A percentile compares a stretch with the other conserved stretches of the same genome.
Conservation (phyloP, 2,797 vertebrate genomes). For the Sebastes ruberrimus region DNA sequence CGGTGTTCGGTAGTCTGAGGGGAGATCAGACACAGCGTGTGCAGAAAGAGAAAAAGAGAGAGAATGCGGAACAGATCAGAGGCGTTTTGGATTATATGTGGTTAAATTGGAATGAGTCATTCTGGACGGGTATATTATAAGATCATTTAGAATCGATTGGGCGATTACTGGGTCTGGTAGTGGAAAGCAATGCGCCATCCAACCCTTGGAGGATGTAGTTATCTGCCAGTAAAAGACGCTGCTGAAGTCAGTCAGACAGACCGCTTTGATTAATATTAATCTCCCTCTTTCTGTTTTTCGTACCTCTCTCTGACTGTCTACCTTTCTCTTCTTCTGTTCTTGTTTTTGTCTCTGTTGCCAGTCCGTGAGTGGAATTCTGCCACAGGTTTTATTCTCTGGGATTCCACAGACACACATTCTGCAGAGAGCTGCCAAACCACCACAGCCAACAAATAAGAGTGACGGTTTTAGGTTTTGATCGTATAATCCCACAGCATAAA, state of each 20-base stretch:
- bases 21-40: conserved; percentile 13
- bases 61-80: conserved; percentile 43
- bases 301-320: conserved; percentile 17
- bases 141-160: conserved; percentile 61
- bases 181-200: conserved; percentile 27
- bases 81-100: conserved; percentile 45
- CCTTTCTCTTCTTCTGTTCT: conserved; percentile 34
- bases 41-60: not conserved
- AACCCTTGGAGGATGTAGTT: conserved; percentile 38
- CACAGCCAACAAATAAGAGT: conserved; percentile 35
- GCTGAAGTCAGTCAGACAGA: conserved; percentile 48
- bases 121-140: conserved; percentile 63
- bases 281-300: conserved; percentile 4
- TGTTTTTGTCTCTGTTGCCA: conserved; percentile 45
- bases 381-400: conserved; percentile 36
- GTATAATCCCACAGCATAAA: not conserved
- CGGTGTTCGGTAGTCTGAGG: conserved; percentile 21
- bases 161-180: conserved; percentile 40
- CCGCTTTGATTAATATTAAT: conserved; percentile 71
- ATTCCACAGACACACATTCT: conserved; percentile 47
- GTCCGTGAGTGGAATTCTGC: conserved; percentile 53
- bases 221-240: conserved; percentile 35
- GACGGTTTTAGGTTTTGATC: conserved; percentile 28
- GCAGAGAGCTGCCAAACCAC: conserved; percentile 46
- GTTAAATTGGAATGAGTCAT: conserved; percentile 52